A percentile compares a stretch with the other conserved stretches of the same genome.
Conservation (phyloP, 1,140 invertebrate species). For the Drosophila micromelanica region DNA sequence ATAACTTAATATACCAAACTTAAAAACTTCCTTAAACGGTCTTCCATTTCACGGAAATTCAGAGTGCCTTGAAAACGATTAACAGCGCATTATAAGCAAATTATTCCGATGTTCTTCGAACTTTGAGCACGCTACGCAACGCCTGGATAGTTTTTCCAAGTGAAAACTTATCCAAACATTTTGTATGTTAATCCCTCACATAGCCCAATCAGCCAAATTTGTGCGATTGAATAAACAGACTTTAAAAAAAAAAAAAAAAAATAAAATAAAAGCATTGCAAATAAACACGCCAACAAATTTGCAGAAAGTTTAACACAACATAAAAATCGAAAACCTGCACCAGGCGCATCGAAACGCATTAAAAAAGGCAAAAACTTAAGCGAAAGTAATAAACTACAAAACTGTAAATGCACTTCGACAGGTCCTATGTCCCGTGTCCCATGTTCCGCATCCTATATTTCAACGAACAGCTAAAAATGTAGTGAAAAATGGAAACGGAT, state of each 20-base stretch:
- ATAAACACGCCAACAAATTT: slow-evolving; percentile 21
- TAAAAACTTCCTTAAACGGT: neutral
- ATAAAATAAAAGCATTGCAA: slow-evolving; percentile 30
- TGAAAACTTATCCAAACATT: slow-evolving; percentile 41
- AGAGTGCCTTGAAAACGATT: neutral
- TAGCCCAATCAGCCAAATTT: slow-evolving; percentile 50
- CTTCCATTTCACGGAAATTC: neutral
- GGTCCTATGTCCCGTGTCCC: slow-evolving; percentile 1
- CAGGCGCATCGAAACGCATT: slow-evolving; percentile 25
- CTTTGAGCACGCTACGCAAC: neutral
- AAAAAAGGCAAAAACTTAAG: slow-evolving; percentile 57
- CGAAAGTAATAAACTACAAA: slow-evolving; percentile 73
- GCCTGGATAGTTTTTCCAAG: slow-evolving; percentile 15
- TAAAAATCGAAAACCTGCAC: slow-evolving; percentile 54
- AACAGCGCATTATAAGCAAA: slow-evolving; percentile 25
- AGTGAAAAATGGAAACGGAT: slow-evolving; percentile 52
- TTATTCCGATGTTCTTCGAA: slow-evolving; percentile 28
- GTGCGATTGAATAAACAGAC: slow-evolving; percentile 32
- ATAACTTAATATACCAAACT: too few species aligned
- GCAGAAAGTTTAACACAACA: slow-evolving; percentile 45
- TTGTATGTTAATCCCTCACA: slow-evolving; percentile 33
- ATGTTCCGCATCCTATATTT: neutral
- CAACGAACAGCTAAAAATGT: slow-evolving; percentile 51
- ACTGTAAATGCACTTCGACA: slow-evolving; percentile 61
- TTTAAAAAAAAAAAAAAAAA: slow-evolving; percentile 30